phyloP scores from a whole-genome alignment of 1,140 invertebrate genomes.

The Neuroterus valhalla region DNA sequence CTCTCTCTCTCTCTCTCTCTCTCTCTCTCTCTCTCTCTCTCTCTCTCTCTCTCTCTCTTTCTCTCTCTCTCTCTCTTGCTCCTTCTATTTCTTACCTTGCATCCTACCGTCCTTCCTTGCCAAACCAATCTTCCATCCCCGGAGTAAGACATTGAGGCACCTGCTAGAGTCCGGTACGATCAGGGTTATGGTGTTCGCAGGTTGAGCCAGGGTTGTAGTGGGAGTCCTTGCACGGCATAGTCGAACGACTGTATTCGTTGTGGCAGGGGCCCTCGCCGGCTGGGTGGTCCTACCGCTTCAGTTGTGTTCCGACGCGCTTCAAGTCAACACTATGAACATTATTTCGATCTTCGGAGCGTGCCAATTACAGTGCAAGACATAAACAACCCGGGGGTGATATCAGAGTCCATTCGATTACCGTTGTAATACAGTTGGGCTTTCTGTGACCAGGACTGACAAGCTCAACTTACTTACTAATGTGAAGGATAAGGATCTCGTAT shows the following conservation, averaged over 20 bases:
- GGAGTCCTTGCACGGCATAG: conserved; percentile 69
- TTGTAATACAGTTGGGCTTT: no score
- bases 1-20: conserved; percentile 70
- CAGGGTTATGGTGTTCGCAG: conserved; percentile 60
- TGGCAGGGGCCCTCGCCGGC: conserved; percentile 69
- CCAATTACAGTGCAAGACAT: conserved; percentile 2
- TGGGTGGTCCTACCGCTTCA: conserved; percentile 76
- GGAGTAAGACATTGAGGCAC: conserved; percentile 74
- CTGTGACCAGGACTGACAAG: background rate
- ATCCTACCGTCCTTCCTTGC: conserved; percentile 54
- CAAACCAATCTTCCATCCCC: conserved; percentile 70
- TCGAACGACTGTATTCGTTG: conserved; percentile 65
- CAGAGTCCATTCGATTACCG: background rate
- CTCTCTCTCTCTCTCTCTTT: no score
- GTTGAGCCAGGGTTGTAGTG: conserved; percentile 63
- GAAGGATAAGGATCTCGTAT: background rate
- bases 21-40: no score
- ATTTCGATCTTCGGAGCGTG: conserved; percentile 46
- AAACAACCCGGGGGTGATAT: background rate
- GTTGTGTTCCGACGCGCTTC: conserved; percentile 74
- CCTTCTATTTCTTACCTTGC: conserved; percentile 35
- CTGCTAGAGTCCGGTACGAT: conserved; percentile 68
- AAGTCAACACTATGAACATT: conserved; percentile 71
- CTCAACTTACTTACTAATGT: background rate
- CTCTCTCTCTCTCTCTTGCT: no score